A percentile compares a stretch with the other conserved stretches of the same genome.
phyloP scores from a whole-genome alignment of 2,797 vertebrate species.

The Leptodactylus fallax region DNA sequence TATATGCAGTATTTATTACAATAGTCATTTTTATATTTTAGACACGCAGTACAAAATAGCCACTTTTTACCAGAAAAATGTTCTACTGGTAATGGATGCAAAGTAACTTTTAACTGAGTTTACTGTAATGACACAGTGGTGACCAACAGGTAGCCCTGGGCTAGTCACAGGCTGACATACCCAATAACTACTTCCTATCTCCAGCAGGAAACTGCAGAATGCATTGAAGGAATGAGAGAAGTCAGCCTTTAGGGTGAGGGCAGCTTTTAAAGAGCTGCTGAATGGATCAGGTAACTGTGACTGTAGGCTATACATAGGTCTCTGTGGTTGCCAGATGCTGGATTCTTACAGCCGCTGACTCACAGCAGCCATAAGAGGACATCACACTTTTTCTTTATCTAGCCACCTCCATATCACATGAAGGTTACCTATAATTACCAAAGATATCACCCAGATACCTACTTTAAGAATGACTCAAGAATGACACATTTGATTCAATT shows the following conservation, averaged over 20 bases:
- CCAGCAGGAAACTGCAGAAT: not conserved
- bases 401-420: not conserved
- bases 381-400: not conserved
- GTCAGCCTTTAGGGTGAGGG: not conserved
- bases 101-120: not conserved
- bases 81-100: not conserved
- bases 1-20: not conserved
- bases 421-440: too few species aligned
- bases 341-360: too few species aligned
- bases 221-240: not conserved
- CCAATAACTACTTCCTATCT: not conserved
- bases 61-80: not conserved
- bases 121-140: not conserved
- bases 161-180: not conserved
- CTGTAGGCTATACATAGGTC: too few species aligned
- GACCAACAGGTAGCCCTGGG: not conserved
- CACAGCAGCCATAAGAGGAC: not conserved
- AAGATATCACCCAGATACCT: too few species aligned
- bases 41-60: not conserved
- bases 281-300: not conserved
- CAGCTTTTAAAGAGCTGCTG: not conserved
- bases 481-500: too few species aligned
- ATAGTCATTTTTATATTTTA: conserved; percentile 4
- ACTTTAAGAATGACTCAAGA: too few species aligned
- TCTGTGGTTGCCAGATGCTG: not conserved